These are phyloP conservation scores for Eupithecia abbreviata DNA, from an alignment of 2,888 invertebrate genomes.

Conservation along the genomic window DNA sequence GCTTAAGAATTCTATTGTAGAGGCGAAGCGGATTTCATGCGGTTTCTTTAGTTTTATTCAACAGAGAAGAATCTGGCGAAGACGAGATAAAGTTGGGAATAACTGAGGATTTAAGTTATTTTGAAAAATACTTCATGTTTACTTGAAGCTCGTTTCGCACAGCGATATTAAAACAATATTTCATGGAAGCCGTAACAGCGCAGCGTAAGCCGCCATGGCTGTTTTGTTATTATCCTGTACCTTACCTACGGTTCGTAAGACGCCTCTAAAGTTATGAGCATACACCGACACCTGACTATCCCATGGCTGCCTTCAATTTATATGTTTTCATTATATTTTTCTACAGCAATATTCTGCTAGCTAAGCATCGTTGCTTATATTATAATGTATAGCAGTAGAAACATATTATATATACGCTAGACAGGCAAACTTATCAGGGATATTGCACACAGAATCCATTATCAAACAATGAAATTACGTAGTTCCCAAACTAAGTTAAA, in stretches of 20 bases:
- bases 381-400: background rate
- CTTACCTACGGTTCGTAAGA: background rate
- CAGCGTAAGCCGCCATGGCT: background rate
- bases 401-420: background rate
- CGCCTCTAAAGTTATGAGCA: background rate
- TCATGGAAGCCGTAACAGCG: background rate
- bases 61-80: background rate
- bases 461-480: background rate
- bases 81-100: background rate
- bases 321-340: background rate
- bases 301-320: background rate
- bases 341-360: background rate
- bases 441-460: background rate
- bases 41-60: background rate
- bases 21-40: background rate
- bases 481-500: constrained; percentile 9
- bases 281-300: background rate
- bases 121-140: background rate
- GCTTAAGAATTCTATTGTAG: background rate
- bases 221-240: background rate
- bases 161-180: constrained; percentile 7
- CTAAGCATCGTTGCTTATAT: background rate
- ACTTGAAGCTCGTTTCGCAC: background rate
- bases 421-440: background rate
- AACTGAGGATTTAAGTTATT: background rate